phyloP scores from a whole-genome alignment of 2,888 invertebrate genomes.

The Galerucella calmariensis region DNA sequence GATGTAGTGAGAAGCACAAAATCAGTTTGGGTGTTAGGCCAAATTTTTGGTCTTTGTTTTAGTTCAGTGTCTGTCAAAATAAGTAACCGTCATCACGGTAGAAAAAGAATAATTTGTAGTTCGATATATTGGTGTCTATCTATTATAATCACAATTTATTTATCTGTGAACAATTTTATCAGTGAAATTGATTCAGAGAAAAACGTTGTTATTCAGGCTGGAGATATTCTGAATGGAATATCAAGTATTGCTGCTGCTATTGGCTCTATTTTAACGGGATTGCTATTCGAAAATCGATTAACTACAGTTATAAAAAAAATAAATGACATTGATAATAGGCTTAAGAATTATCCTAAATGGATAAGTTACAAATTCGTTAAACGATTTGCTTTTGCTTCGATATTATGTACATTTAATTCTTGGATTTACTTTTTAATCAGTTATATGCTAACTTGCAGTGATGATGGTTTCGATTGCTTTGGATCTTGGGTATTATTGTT shows the following conservation, averaged over 20 bases:
- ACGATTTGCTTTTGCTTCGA: constrained; percentile 28
- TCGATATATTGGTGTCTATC: constrained; percentile 23
- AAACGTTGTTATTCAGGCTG: constrained; percentile 42
- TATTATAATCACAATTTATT: constrained; percentile 23
- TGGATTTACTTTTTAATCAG: constrained; percentile 39
- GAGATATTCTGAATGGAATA: constrained; percentile 39
- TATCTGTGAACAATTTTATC: constrained; percentile 35
- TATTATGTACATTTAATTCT: constrained; percentile 29
- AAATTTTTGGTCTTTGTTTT: constrained; percentile 43
- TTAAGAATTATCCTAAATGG: constrained; percentile 37
- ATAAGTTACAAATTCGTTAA: constrained; percentile 36
- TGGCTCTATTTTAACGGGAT: constrained; percentile 35
- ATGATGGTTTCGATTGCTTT: constrained; percentile 33
- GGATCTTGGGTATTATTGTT: constrained; percentile 39
- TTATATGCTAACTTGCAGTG: constrained; percentile 33
- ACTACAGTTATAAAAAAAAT: constrained; percentile 31
- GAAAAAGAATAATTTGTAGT: constrained; percentile 2
- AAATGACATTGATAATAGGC: constrained; percentile 35
- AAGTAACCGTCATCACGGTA: neutral
- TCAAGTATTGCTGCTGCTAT: constrained; percentile 40
- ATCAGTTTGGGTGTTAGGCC: constrained; percentile 40
- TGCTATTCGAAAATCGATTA: constrained; percentile 37
- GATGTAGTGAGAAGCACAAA: constrained; percentile 28
- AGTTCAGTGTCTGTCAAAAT: constrained; percentile 26
- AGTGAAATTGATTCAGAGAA: constrained; percentile 28